Base-by-base conservation (phyloP, 2,113 vertebrate genomes). In the Pangasianodon hypophthalmus region DNA sequence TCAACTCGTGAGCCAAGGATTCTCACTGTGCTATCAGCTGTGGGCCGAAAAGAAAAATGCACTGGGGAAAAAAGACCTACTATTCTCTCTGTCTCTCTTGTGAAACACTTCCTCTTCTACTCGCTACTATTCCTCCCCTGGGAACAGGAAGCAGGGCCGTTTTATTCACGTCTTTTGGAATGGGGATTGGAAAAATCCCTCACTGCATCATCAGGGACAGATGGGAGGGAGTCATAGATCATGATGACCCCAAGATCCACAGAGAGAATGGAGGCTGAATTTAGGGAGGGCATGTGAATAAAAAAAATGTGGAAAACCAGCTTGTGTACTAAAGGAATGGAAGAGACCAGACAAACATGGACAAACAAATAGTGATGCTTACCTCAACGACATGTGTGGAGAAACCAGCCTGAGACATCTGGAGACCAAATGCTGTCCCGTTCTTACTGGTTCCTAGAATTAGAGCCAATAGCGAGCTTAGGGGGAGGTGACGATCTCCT, bases 331-430 rank as follows among this genome's bases (percentile, higher is more conserved):
- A 67, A 54, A 89, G 26, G n/a, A 89, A 24, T 24, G 19, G 79
- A 90, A 46, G n/a, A 48, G 67, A 67, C 14, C 2, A 26, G 83
- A 46, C 85, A 88, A 80, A 75, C 32, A 48, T 37, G 58, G 83
- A 46, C 52, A 87, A 86, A 73, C 56, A 87, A 62, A 91, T 14
- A 87, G 19, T 41, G 48, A 92, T 79, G 75, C 97, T 97, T 95
- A 99, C 98, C 96, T 97, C 97, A 52, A 99, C 98, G 58, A 98
- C 93, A 4, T 99, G 98, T 0, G 97, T 98, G 85, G 98, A 99
- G 92, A 99, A 99, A 48, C 98, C 98, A 0, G 98, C 98, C 94
- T 99, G 98, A 19, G 98, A 99, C 98, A 99, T 99, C 93, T 99
- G 98, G 87, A 99, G 94, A 3, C 97, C 97, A 16, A 99, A 99